Percentiles rank a stretch among this genome's conserved stretches.
These are phyloP conservation scores for Entomyzon cyanotis DNA, from an alignment of 2,113 vertebrate genomes.

Conservation along the genomic window DNA sequence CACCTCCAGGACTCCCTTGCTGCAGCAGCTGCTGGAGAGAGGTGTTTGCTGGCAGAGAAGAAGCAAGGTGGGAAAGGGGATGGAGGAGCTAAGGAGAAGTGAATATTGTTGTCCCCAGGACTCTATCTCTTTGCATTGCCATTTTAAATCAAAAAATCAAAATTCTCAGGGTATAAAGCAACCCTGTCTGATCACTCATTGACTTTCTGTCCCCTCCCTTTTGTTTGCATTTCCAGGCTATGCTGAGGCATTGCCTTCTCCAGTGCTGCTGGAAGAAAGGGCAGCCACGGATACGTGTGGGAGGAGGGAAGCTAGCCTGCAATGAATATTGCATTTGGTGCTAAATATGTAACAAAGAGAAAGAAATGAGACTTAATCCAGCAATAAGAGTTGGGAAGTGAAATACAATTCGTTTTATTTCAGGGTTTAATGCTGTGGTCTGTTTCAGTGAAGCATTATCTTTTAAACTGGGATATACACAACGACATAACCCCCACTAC, in stretches of 20 bases:
- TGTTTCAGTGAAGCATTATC: constrained; percentile 52
- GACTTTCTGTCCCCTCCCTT: constrained; percentile 10
- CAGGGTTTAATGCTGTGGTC: constrained; percentile 37
- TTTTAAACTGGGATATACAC: constrained; percentile 61
- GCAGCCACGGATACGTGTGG: not conserved
- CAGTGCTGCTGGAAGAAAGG: constrained; percentile 33
- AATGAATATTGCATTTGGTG: constrained; percentile 50
- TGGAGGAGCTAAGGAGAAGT: not conserved
- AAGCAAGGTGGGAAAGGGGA: not conserved
- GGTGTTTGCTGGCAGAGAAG: not conserved
- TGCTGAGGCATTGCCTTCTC: not conserved
- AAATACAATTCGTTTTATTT: constrained; percentile 28
- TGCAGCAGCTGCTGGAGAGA: not conserved
- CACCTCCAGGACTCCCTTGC: not conserved
- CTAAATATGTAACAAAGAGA: constrained; percentile 59
- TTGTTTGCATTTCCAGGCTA: constrained; percentile 36
- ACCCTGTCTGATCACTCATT: not conserved
- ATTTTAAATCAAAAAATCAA: not conserved
- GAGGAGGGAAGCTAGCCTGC: constrained; percentile 38
- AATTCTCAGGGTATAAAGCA: not conserved
- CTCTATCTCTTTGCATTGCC: not conserved
- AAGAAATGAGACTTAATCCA: constrained; percentile 57
- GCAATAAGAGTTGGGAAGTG: constrained; percentile 16
- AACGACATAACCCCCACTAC: constrained; percentile 34
- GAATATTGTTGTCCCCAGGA: not conserved